Evolutionary conservation across 2,888 invertebrate genomes (phyloP).

Genomic region (Augiades crinisus): DNA sequence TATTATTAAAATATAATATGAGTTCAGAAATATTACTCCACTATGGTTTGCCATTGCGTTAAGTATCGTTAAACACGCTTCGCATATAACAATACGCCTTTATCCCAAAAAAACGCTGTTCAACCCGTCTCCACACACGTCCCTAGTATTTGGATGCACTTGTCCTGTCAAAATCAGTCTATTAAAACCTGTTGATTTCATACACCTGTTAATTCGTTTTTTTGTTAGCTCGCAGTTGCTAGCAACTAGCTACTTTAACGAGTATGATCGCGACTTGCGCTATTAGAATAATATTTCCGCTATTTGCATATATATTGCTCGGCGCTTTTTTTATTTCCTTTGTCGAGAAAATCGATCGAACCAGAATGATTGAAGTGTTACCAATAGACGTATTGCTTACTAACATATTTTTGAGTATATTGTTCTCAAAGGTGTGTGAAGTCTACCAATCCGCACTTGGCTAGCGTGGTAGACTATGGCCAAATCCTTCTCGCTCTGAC

Average conservation of each 20-base stretch:
- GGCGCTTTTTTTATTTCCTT: conserved; percentile 18
- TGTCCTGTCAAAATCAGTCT: conserved; percentile 58
- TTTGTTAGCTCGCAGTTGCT: conserved; percentile 32
- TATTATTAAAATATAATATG: too few relatives aligned
- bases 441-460: too few relatives aligned
- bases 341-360: too few relatives aligned
- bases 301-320: conserved; percentile 19
- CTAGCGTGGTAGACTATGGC: too few relatives aligned
- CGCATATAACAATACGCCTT: neutral
- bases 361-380: too few relatives aligned
- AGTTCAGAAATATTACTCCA: too few relatives aligned
- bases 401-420: too few relatives aligned
- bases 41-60: too few relatives aligned
- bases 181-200: conserved; percentile 46
- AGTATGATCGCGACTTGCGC: conserved; percentile 27
- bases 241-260: conserved; percentile 19
- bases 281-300: conserved; percentile 20
- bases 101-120: neutral
- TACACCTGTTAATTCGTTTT: conserved; percentile 47
- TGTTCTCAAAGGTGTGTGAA: too few relatives aligned
- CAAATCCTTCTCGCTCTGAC: too few relatives aligned
- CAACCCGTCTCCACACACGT: conserved; percentile 11
- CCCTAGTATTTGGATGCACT: conserved; percentile 34
- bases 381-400: too few relatives aligned
- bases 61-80: too few relatives aligned